These are phyloP conservation scores for Coelopa frigida DNA, from an alignment of 1,140 invertebrate genomes.

Conservation along the genomic window DNA sequence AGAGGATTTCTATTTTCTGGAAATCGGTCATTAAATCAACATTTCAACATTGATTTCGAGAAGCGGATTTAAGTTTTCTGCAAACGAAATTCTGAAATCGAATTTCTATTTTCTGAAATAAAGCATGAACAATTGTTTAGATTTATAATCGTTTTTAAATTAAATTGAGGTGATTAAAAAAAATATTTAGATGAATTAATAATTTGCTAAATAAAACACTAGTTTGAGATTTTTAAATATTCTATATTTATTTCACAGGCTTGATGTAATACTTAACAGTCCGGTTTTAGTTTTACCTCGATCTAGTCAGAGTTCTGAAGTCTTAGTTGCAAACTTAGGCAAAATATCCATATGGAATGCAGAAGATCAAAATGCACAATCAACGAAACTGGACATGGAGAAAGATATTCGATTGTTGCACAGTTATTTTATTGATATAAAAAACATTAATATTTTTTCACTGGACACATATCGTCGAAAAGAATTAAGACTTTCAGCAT, in stretches of 20 bases:
- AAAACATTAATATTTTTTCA: constrained; percentile 84
- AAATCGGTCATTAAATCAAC: too few species aligned
- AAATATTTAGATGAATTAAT: too few species aligned
- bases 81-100: too few species aligned
- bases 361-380: constrained; percentile 38
- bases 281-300: constrained; percentile 84
- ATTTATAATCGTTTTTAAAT: too few species aligned
- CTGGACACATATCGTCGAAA: constrained; percentile 50
- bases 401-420: constrained; percentile 12
- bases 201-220: too few species aligned
- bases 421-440: constrained; percentile 51
- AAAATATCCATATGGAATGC: constrained; percentile 63
- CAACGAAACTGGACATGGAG: not conserved
- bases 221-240: too few species aligned
- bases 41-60: too few species aligned
- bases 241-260: constrained; percentile 21
- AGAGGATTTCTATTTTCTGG: too few species aligned
- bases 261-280: constrained; percentile 76
- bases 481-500: constrained; percentile 25
- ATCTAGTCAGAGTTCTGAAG: constrained; percentile 66
- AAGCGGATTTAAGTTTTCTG: too few species aligned
- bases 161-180: too few species aligned
- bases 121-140: too few species aligned
- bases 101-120: too few species aligned
- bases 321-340: constrained; percentile 88